Conservation (phyloP, 2,888 invertebrate species). For the Deroplatys truncata region DNA sequence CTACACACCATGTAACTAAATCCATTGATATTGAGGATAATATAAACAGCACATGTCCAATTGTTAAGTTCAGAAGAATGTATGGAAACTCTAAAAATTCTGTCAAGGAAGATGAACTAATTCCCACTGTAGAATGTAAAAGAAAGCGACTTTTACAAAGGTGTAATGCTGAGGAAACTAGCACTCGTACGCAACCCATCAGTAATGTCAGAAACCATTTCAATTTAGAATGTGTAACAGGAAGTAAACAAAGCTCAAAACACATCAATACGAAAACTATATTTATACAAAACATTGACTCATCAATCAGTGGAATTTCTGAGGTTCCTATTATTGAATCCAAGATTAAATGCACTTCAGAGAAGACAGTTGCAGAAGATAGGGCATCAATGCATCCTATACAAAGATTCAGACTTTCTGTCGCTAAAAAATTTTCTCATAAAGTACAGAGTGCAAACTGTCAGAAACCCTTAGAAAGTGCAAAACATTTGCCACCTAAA, state of each 20-base stretch:
- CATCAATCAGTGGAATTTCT: not conserved
- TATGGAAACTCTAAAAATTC: not conserved
- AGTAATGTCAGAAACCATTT: not conserved
- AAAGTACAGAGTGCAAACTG: not conserved
- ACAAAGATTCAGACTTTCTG: not conserved
- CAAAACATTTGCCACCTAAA: not conserved
- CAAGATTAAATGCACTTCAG: not conserved
- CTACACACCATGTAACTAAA: not conserved
- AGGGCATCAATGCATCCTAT: not conserved
- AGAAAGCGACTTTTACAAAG: not conserved
- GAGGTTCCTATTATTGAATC: not conserved
- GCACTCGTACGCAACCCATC: not conserved
- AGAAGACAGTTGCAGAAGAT: not conserved
- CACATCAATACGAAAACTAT: not conserved
- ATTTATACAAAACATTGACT: not conserved
- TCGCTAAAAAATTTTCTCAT: not conserved
- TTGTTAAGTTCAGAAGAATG: not conserved
- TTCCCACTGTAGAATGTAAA: not conserved
- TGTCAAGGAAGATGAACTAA: not conserved
- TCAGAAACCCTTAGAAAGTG: not conserved
- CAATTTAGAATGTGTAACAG: not conserved
- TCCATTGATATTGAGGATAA: not conserved
- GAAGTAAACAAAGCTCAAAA: not conserved
- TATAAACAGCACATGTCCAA: not conserved
- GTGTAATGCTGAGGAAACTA: not conserved